A percentile compares a stretch with the other conserved stretches of the same genome.
Conservation (phyloP, 2,888 invertebrate species). For the Dichetophora obliterata region DNA sequence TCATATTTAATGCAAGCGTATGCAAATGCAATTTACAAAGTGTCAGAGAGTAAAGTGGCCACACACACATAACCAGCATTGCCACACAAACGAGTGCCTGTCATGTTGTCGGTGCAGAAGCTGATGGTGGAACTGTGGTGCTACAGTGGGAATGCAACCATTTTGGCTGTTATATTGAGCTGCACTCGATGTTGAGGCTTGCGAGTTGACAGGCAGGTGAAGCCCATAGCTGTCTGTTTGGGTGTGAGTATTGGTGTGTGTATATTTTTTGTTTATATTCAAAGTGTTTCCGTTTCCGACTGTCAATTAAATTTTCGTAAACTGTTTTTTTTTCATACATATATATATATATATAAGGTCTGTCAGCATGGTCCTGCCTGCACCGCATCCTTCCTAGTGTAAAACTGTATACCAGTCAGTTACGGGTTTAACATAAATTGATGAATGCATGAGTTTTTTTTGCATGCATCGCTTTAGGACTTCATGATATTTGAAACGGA, state of each 20-base stretch:
- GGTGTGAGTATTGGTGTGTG: neutral
- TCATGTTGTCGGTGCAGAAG: neutral
- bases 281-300: neutral
- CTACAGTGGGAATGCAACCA: neutral
- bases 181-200: neutral
- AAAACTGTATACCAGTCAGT: too few species aligned
- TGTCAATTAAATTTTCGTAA: conserved; percentile 32
- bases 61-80: conserved; percentile 4
- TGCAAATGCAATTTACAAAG: conserved; percentile 39
- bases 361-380: neutral
- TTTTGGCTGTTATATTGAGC: neutral
- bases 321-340: conserved; percentile 5
- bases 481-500: too few species aligned
- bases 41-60: conserved; percentile 33
- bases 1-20: conserved; percentile 34
- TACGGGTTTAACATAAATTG: too few species aligned
- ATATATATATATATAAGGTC: neutral
- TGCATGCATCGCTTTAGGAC: too few species aligned
- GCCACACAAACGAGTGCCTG: neutral
- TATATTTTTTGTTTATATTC: neutral
- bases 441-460: too few species aligned
- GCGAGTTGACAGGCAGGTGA: neutral
- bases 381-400: neutral
- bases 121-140: neutral
- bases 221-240: neutral